Base-by-base conservation (phyloP, 2,888 invertebrate species). In the Artemia sinica region DNA sequence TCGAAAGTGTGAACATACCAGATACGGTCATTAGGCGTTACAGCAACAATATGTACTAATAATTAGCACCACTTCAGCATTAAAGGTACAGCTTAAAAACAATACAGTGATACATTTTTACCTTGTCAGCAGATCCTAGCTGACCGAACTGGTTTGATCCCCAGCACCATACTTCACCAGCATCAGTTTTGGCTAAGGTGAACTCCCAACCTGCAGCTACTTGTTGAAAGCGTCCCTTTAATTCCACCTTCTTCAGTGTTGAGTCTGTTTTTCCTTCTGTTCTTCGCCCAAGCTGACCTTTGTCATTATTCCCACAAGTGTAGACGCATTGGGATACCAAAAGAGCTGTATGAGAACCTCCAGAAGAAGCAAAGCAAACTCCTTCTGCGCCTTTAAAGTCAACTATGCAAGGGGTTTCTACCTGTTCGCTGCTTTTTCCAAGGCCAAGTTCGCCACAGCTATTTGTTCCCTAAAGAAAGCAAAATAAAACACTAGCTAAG, bases 161-260 rank as follows among this genome's bases (percentile, higher is more conserved):
- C 91, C 91, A 91, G 4, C 86, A 85, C 78, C 85, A 86, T 2
- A 91, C 77, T 69, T 83, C 81, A 67, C 85, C 83, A 72, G 84
- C 82, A 74, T 83, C 81, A 48, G 87, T 84, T 28, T 89, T 81
- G 65, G 86, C 89, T 73, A 86, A 85, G 69, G 87, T 88, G 72
- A 85, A 85, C 75, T 89, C 88, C 89, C 89, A 89, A n/a, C 89
- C 89, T 73, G 87, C 86, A 51, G 84, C 83, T 70, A 89, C 80
- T 72, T 84, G 82, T 68, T 80, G 80, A 72, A 88, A 11, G n/a
- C 66, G 18, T n/a, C 18, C 13, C 28, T 8, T 13, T n/a, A 50
- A 12, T 18, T n/a, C 82, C 70, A 75, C 76, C 74, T 81, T 75
- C 77, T 18, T n/a, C 8, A 58, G 28, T 28, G n/a, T 28, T 58